A percentile compares a stretch with the other conserved stretches of the same genome.
phyloP scores from a whole-genome alignment of 53 echinoderm and acorn worm species.

The Crossaster papposus region DNA sequence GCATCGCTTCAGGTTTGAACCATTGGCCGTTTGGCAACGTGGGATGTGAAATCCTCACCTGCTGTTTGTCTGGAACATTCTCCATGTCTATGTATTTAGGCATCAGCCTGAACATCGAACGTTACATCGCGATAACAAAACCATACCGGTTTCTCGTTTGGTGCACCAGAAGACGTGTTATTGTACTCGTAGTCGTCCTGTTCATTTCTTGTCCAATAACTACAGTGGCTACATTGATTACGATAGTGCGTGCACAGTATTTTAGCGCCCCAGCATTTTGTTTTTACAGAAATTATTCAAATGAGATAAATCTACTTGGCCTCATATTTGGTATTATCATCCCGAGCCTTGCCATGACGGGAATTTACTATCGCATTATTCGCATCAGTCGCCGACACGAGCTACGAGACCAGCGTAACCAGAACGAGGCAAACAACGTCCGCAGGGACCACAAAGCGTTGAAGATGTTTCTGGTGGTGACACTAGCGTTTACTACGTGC shows the following conservation, averaged over 20 bases:
- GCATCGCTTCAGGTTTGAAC: neutral
- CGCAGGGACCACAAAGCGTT: conserved; percentile 5
- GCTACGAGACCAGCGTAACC: neutral
- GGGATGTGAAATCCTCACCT: neutral
- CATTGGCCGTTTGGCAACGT: neutral
- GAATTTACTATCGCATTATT: conserved; percentile 19
- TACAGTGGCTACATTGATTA: neutral
- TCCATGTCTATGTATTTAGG: neutral
- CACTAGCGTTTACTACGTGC: conserved; percentile 15
- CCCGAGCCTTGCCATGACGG: neutral
- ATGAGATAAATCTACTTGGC: neutral
- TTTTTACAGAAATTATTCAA: neutral
- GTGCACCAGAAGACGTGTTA: neutral
- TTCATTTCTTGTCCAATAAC: neutral
- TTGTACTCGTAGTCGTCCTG: neutral
- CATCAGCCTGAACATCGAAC: neutral
- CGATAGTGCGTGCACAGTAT: neutral
- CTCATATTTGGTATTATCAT: neutral
- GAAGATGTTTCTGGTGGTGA: conserved; percentile 37
- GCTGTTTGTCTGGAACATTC: neutral
- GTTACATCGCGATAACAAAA: neutral
- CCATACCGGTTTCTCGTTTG: neutral
- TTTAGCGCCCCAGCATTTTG: neutral
- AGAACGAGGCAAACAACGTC: neutral
- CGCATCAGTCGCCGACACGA: conserved; percentile 36